Evolutionary conservation across 2,888 invertebrate species (phyloP).

Genomic region (Spodoptera picta): DNA sequence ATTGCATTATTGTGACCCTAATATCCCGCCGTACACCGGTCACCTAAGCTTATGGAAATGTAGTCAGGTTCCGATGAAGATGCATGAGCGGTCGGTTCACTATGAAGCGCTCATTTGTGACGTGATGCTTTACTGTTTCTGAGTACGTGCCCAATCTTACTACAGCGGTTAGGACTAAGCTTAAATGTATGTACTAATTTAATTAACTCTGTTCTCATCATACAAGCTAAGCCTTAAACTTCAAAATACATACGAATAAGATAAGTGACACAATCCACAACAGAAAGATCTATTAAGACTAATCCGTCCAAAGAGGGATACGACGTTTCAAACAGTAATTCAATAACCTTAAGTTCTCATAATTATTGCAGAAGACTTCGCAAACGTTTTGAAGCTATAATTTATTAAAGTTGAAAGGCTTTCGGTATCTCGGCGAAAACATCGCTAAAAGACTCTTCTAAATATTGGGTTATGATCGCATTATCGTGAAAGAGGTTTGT

Average conservation of each 20-base stretch:
- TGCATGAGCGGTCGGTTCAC: conserved; percentile 22
- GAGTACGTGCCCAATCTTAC: conserved; percentile 25
- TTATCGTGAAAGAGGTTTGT: conserved; percentile 55
- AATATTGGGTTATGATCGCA: conserved; percentile 57
- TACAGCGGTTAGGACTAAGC: conserved; percentile 4
- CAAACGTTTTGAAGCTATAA: conserved; percentile 50
- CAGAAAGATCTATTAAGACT: conserved; percentile 16
- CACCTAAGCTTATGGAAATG: conserved; percentile 28
- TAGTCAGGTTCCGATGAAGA: conserved; percentile 30
- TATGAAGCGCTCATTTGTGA: conserved; percentile 25
- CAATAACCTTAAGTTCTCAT: conserved; percentile 47
- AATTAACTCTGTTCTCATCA: background rate
- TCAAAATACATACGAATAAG: conserved; percentile 1
- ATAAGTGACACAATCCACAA: conserved; percentile 15
- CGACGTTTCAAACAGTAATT: conserved; percentile 45
- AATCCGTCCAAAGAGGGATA: conserved; percentile 30
- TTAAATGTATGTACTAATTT: background rate
- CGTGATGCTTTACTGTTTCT: conserved; percentile 9
- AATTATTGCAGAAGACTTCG: conserved; percentile 51
- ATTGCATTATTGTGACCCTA: conserved; percentile 63
- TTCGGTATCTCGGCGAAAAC: conserved; percentile 51
- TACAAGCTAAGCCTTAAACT: background rate
- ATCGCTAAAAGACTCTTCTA: conserved; percentile 50
- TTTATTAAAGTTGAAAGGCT: conserved; percentile 55
- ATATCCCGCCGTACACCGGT: conserved; percentile 51